Percentiles rank a stretch among this genome's conserved stretches.
Evolutionary conservation across 2,888 invertebrate species (phyloP).

Genomic region (Frankliniella intonsa): DNA sequence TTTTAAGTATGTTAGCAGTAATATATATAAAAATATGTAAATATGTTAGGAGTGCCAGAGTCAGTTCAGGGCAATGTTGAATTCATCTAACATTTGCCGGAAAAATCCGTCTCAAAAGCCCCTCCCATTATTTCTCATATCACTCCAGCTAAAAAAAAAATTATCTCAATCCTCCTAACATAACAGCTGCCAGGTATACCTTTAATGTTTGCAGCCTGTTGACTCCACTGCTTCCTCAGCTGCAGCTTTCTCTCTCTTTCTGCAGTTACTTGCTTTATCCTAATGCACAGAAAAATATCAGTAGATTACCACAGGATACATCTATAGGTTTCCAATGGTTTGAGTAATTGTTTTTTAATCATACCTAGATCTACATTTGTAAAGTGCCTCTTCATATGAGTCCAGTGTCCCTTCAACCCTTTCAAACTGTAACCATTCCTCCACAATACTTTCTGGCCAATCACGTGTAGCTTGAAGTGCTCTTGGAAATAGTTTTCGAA

Average conservation of each 20-base stretch:
- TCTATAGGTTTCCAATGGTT: no score
- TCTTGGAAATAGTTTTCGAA: conserved; percentile 56
- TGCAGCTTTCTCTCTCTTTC: conserved; percentile 42
- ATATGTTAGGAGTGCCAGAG: no score
- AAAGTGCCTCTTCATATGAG: conserved; percentile 40
- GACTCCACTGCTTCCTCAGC: conserved; percentile 42
- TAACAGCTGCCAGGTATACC: no score
- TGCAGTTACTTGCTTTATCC: conserved; percentile 44
- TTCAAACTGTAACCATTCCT: conserved; percentile 77
- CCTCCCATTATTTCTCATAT: no score
- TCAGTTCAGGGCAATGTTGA: no score
- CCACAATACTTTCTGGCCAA: conserved; percentile 68
- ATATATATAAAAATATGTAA: no score
- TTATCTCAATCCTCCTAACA: no score
- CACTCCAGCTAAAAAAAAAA: no score
- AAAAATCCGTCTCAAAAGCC: no score
- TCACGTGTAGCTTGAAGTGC: conserved; percentile 60
- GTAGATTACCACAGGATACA: not conserved
- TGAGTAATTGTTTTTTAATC: not conserved
- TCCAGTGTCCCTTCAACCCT: conserved; percentile 68
- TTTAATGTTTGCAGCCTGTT: conserved; percentile 30
- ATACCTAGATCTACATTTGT: conserved; percentile 39
- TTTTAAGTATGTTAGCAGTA: not conserved
- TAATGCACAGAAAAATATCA: conserved; percentile 34
- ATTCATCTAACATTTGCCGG: no score